Evolutionary conservation across 2,888 invertebrate genomes (phyloP).

Genomic region (Patella pellucida): DNA sequence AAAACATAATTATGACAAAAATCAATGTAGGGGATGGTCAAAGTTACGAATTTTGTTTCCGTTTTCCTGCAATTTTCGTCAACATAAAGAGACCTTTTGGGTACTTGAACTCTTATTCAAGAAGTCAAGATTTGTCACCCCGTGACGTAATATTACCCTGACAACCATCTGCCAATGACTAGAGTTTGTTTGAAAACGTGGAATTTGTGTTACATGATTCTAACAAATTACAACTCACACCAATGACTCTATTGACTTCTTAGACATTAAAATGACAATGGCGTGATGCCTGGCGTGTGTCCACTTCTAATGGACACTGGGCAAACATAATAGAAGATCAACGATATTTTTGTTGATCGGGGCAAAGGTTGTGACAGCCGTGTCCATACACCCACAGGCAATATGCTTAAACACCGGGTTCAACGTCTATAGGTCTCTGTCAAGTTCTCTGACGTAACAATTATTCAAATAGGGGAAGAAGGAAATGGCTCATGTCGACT

Average conservation of each 20-base stretch:
- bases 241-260: conserved; percentile 10
- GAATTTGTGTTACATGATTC: conserved; percentile 10
- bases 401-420: conserved; percentile 9
- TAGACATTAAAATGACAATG: conserved; percentile 10
- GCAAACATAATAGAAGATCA: neutral
- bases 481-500: no score
- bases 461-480: no score
- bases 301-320: neutral
- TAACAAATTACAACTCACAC: conserved; percentile 3
- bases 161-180: conserved; percentile 11
- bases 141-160: conserved; percentile 6
- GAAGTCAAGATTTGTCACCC: conserved; percentile 7
- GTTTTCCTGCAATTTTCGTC: no score
- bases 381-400: conserved; percentile 10
- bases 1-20: no score
- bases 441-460: no score
- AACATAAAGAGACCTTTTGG: no score
- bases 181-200: conserved; percentile 10
- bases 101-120: conserved; percentile 7
- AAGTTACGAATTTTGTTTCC: no score
- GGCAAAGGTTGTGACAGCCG: conserved; percentile 11
- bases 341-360: conserved; percentile 4
- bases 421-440: neutral
- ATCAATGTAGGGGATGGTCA: no score
- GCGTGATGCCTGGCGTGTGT: conserved; percentile 6